A percentile compares a stretch with the other conserved stretches of the same genome.
Conservation (phyloP, 2,797 vertebrate genomes). For the Poecilia gillii region DNA sequence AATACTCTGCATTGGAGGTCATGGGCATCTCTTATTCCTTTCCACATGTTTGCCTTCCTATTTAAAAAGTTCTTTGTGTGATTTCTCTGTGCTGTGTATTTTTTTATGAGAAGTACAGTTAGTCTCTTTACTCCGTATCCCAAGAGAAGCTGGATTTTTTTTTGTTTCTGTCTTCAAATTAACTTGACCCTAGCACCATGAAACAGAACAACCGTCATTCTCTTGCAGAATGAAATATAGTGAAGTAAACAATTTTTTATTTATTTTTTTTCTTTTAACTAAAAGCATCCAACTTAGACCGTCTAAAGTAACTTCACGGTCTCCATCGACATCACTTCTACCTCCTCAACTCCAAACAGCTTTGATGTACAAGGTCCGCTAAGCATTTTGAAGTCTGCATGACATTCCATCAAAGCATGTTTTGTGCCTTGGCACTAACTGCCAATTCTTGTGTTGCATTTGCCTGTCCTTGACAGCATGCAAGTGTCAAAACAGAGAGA, state of each 20-base stretch:
- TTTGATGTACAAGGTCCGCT: slow-evolving; percentile 60
- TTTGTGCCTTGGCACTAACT: slow-evolving; percentile 46
- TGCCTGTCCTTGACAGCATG: slow-evolving; percentile 62
- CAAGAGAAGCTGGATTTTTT: background rate
- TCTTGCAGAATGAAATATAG: slow-evolving; percentile 11
- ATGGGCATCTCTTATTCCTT: background rate
- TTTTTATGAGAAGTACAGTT: background rate
- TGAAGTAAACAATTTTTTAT: slow-evolving; percentile 12
- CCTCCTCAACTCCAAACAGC: slow-evolving; percentile 26
- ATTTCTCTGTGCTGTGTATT: background rate
- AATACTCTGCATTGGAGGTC: background rate
- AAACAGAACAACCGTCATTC: slow-evolving; percentile 7
- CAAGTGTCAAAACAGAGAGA: slow-evolving; percentile 56
- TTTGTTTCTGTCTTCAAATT: background rate
- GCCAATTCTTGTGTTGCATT: slow-evolving; percentile 42
- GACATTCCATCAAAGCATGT: slow-evolving; percentile 54
- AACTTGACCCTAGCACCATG: background rate
- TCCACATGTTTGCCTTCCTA: background rate
- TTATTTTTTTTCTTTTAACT: slow-evolving; percentile 28
- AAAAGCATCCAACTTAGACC: slow-evolving; percentile 14
- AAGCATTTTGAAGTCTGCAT: slow-evolving; percentile 55
- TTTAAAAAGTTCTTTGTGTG: background rate
- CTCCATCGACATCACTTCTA: slow-evolving; percentile 21
- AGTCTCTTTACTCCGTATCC: background rate
- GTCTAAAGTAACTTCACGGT: slow-evolving; percentile 29